Evolutionary conservation across 2,113 vertebrate species (phyloP).

Genomic region (Murina feae): DNA sequence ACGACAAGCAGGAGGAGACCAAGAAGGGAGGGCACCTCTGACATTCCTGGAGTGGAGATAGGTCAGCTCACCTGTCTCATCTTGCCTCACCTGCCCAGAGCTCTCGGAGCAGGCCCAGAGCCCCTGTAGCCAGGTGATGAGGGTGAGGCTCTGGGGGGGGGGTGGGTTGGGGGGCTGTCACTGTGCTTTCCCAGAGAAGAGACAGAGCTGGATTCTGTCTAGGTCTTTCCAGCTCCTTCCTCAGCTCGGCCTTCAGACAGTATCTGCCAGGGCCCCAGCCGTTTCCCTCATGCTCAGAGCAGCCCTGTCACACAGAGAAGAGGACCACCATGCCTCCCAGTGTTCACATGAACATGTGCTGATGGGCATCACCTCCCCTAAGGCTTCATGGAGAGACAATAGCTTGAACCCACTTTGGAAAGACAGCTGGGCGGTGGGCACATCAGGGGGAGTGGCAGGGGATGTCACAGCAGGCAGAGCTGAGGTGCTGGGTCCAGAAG

Average conservation of each 20-base stretch:
- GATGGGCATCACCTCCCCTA: neutral
- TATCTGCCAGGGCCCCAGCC: rapidly evolving
- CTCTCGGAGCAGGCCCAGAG: rapidly evolving
- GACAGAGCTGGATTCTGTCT: neutral
- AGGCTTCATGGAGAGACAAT: neutral
- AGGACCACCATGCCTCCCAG: neutral
- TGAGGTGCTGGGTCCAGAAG: neutral
- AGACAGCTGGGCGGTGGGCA: neutral
- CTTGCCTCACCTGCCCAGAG: rapidly evolving
- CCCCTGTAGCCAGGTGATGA: neutral
- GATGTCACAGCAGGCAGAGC: rapidly evolving
- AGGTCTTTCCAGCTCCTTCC: neutral
- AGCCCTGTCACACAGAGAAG: neutral
- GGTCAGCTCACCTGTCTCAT: rapidly evolving
- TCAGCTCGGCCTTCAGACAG: neutral
- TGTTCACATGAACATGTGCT: neutral
- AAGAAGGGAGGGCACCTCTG: neutral
- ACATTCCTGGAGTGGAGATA: rapidly evolving
- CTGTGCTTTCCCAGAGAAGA: too few relatives aligned
- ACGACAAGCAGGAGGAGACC: neutral
- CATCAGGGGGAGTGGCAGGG: neutral
- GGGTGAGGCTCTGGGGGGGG: rapidly evolving
- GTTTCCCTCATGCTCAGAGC: rapidly evolving
- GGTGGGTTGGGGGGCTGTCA: rapidly evolving
- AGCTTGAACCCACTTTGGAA: neutral